These are phyloP conservation scores for Hirundo rustica DNA, from an alignment of 2,797 vertebrate species.

Conservation along the genomic window DNA sequence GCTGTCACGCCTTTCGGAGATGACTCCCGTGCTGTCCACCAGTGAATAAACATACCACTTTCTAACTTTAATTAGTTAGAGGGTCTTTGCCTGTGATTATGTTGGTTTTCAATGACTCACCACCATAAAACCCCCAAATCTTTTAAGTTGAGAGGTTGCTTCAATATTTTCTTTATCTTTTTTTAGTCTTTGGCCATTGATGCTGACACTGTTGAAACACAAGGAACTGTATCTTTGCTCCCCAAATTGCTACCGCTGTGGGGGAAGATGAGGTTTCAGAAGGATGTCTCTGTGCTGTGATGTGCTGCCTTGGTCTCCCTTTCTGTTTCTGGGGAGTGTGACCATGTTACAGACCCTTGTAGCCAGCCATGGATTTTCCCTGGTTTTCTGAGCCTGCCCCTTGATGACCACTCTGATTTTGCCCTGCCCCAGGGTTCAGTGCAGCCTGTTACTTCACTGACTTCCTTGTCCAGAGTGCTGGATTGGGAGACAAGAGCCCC, in stretches of 20 bases:
- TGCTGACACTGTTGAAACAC: fast-evolving
- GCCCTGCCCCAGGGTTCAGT: background rate
- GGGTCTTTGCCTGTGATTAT: too few relatives aligned
- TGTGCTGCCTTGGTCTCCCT: background rate
- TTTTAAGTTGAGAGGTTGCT: background rate
- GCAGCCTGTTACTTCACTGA: background rate
- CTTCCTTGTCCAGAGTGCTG: background rate
- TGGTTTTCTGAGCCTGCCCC: background rate
- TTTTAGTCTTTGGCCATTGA: background rate
- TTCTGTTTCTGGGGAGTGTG: fast-evolving
- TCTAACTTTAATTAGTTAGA: too few relatives aligned
- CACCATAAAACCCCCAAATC: background rate
- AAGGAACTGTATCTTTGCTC: background rate
- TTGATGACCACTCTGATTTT: background rate
- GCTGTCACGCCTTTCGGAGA: too few relatives aligned
- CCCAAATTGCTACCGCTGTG: background rate
- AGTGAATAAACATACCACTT: too few relatives aligned
- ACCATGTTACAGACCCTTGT: background rate
- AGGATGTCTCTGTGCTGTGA: background rate
- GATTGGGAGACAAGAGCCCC: background rate
- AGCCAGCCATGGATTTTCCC: background rate
- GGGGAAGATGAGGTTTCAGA: background rate
- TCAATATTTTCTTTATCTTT: background rate
- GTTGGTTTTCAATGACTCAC: too few relatives aligned
- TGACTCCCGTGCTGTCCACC: too few relatives aligned